Base-by-base conservation (phyloP, 1,140 invertebrate genomes). In the Copidosoma floridanum region DNA sequence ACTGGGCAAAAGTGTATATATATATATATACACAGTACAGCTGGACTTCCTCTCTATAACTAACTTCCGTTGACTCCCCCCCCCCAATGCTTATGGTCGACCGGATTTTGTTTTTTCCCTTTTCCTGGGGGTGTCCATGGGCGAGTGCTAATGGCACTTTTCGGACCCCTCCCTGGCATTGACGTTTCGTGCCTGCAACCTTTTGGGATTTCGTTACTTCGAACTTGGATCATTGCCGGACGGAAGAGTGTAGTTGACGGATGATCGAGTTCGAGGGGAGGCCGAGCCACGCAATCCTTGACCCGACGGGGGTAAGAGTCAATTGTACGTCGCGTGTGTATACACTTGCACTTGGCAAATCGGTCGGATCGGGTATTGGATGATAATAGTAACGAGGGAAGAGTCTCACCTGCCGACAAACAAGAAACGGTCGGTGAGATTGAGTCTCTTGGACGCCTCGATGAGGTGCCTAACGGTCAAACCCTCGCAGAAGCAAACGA, bases 401-500 rank as follows among this genome's bases (percentile, higher is more conserved):
- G n/a, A n/a, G n/a, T 11, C 46, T 72, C 78, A 88, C 87, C 87
- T 89, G 65, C 88, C 88, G 57, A 90, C 82, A 65, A 89, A 82
- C 40, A 88, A 79, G 66, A 89, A 88, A 59, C 84, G 76, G 35
- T 84, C 83, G 2, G 81, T 84, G n/a, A 85, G 75, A 63, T 85
- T 84, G n/a, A 85, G 71, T 35, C 85, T 77, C 63, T 83, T 82
- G 2, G 86, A 84, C 1, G 89, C 89, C 58, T 81, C 80, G 56
- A 92, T 79, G n/a, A 93, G 76, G 12, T 84, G 85, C 53, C 85
- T 74, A 37, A 92, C 85, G 0, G 89, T 90, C 71, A 84, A 82
- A 3, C 90, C 90, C 78, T 93, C 89, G 76, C 90, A 93, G 81
- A 92, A 93, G 74, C 91, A 93, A 2, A 92, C 88, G n/a, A 91